A percentile compares a stretch with the other conserved stretches of the same genome.
phyloP scores from a whole-genome alignment of 2,888 invertebrate species.

The Dilophus febrilis region DNA sequence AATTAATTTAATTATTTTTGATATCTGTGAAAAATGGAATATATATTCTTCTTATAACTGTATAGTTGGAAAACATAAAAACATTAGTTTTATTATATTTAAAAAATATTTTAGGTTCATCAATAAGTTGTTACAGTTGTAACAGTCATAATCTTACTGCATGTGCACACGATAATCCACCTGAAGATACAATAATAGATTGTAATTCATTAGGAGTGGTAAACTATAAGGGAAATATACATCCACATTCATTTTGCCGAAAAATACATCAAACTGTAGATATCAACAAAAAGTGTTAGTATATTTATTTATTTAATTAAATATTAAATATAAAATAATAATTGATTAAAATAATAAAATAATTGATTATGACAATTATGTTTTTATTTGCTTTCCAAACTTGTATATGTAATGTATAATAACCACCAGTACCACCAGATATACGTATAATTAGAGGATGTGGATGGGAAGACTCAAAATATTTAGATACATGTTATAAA shows the following conservation, averaged over 20 bases:
- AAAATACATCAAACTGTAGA: constrained; percentile 67
- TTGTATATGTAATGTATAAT: too few species aligned
- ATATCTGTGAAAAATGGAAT: too few species aligned
- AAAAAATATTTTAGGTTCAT: constrained; percentile 35
- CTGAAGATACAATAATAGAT: constrained; percentile 39
- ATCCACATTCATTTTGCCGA: constrained; percentile 53
- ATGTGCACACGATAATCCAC: constrained; percentile 38
- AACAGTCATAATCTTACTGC: constrained; percentile 49
- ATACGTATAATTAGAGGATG: constrained; percentile 57
- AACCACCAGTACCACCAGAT: constrained; percentile 49
- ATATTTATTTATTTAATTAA: background rate
- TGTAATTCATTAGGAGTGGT: constrained; percentile 37
- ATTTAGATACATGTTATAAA: constrained; percentile 47
- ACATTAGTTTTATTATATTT: too few species aligned
- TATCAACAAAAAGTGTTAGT: constrained; percentile 48
- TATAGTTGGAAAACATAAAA: too few species aligned
- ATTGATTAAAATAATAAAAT: too few species aligned
- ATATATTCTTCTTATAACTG: too few species aligned
- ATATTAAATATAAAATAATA: too few species aligned
- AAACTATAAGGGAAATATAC: constrained; percentile 4
- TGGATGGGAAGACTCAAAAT: constrained; percentile 53
- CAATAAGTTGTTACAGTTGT: constrained; percentile 50
- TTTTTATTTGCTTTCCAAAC: background rate
- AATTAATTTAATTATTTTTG: too few species aligned
- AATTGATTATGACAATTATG: background rate